Conservation (phyloP, 2,797 vertebrate genomes). For the Chelonia mydas region DNA sequence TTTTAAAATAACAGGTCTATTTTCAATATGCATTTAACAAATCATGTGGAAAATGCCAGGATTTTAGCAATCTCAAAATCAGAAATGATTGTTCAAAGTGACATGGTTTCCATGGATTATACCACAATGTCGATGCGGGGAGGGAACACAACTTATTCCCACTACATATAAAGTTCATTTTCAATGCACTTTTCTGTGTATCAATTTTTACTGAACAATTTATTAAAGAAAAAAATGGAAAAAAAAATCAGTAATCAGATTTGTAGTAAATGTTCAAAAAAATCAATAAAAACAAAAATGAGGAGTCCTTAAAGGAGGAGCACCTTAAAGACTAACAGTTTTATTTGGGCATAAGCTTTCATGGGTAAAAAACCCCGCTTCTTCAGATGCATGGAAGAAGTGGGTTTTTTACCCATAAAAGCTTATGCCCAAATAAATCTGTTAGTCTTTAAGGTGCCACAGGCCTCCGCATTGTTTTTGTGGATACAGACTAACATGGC, state of each 20-base stretch:
- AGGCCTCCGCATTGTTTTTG: no score
- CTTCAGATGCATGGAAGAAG: no score
- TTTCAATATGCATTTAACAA: constrained; percentile 76
- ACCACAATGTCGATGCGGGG: constrained; percentile 36
- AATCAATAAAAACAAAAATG: not conserved
- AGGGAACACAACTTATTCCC: constrained; percentile 44
- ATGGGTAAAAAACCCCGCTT: no score
- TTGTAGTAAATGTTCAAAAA: constrained; percentile 31
- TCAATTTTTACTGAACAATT: constrained; percentile 49
- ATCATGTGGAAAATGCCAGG: constrained; percentile 70
- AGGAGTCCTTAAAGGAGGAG: no score
- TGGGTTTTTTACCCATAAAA: no score
- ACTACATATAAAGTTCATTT: constrained; percentile 20
- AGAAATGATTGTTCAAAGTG: constrained; percentile 57
- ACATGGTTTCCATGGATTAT: constrained; percentile 33
- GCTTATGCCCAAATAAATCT: no score
- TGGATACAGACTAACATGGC: no score
- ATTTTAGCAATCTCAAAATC: constrained; percentile 68
- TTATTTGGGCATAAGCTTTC: no score
- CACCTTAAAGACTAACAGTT: no score
- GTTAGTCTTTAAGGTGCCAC: no score
- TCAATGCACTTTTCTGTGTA: not conserved
- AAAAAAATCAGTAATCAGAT: constrained; percentile 6
- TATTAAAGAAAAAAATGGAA: constrained; percentile 23
- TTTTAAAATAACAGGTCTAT: constrained; percentile 78